Base-by-base conservation (phyloP, 2,113 vertebrate species). In the Willisornis vidua region DNA sequence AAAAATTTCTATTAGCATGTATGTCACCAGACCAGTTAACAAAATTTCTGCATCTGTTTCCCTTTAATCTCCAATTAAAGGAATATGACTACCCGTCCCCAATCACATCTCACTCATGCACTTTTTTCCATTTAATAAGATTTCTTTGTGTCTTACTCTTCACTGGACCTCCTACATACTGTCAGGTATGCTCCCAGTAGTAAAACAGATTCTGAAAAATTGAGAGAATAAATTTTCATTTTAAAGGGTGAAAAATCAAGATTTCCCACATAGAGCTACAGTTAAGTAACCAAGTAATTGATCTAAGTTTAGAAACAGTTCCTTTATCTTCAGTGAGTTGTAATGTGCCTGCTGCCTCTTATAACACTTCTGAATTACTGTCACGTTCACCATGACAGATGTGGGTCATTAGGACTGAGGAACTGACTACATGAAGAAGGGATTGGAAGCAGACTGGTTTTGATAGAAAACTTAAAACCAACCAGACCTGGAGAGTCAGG, bases 401-500 rank as follows among this genome's bases (percentile, higher is more conserved):
- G 87, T 70, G 74, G 93, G 81, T 76, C 77, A 89, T 95, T 95
- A 94, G 78, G 95, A 85, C 45, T 6, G 1, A 71, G 51, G 70
- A 92, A 95, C 63, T 94, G 92, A 92, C 52, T 63, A 82, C 58
- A 72, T 10, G 46, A 84, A 91, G 78, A 93, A 89, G 74, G 46
- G 62, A 89, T 8, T 94, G 29, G 62, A 62, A 96, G 55, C 58
- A 87, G 89, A 70, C 67, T 76, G 74, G n/a, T 73, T 91, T 79
- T 87, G 89, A 91, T 87, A 51, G 63, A 95, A 96, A 95, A 87
- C 33, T 33, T 77, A 80, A 94, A 95, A 94, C 62, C 43, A 71
- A 94, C 59, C 59, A 93, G 72, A 95, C 85, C 37, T 41, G 12
- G 74, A 82, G 66, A 71, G 78, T 83, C 94, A 78, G 41, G 52